Evolutionary conservation across 1,140 invertebrate genomes (phyloP).

Genomic region (Melipona quadrifasciata): DNA sequence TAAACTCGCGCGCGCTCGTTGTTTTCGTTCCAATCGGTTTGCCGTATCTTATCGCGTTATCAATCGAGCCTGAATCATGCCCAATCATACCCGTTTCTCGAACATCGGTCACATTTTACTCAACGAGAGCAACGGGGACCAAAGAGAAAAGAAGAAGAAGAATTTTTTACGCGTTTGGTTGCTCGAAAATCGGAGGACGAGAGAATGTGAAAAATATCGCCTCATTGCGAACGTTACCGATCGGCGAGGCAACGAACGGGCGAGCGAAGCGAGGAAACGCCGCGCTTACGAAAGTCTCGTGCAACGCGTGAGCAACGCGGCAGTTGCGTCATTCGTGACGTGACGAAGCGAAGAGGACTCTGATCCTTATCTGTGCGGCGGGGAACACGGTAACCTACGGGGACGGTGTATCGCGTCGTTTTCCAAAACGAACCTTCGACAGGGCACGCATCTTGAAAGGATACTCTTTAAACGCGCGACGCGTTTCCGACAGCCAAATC

Average conservation of each 20-base stretch:
- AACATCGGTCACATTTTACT: background rate
- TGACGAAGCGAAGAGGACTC: conserved; percentile 43
- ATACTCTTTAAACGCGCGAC: background rate
- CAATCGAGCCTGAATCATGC: background rate
- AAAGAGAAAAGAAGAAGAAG: fast-evolving
- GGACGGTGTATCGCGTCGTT: background rate
- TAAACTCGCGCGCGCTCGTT: conserved; percentile 50
- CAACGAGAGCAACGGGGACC: background rate
- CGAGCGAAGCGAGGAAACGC: conserved; percentile 15
- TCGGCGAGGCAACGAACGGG: background rate
- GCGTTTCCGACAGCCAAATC: background rate
- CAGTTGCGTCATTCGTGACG: conserved; percentile 60
- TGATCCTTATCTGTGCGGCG: conserved; percentile 28
- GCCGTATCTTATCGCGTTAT: conserved; percentile 53
- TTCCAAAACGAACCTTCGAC: conserved; percentile 17
- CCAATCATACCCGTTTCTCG: background rate
- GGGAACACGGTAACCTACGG: background rate
- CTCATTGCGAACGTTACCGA: background rate
- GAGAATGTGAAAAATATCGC: no score
- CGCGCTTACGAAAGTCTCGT: conserved; percentile 63
- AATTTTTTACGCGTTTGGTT: background rate
- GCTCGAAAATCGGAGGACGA: background rate
- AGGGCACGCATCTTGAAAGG: background rate
- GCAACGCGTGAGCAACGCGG: conserved; percentile 60
- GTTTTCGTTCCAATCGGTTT: conserved; percentile 25